Evolutionary conservation across 2,888 invertebrate species (phyloP), one percentile per base, ranked within the genome.

Genomic region (Halictus ligatus): DNA sequence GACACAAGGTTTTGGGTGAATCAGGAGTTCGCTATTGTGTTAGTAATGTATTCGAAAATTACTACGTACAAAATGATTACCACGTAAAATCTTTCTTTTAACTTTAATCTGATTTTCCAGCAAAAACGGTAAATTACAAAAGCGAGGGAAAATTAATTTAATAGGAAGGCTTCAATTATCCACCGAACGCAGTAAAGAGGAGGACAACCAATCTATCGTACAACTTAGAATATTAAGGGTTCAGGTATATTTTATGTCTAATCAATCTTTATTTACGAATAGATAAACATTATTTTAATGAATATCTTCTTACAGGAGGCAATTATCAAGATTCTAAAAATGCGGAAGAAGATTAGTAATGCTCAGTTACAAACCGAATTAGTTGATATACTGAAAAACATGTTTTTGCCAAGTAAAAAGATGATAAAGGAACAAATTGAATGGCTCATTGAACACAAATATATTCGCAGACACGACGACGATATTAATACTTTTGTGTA

Each of bases 371-470:
- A 99, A 96, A 98, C 99, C 81, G 99, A 99, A 96, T 96, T 99
- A 84, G 98, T 99, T 29, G 99, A 99, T 96, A 99, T 99, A 94
- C 96, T 99, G 92, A 99, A 99, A 96, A 99, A 99, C 95, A 99
- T 99, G 99, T 99, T 99, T 96, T 96, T 99, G 94, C 99, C 99
- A 46, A 99, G 99, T 88, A 99, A 99, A 95, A 99, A 99, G 96
- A 98, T 99, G 98, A 99, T 99, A 92, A 99, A 99, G 95, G 99
- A 99, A 96, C 99, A 99, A 96, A 97, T 99, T 78, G 99, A 99
- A 95, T 99, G 99, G 99, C 97, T 99, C 72, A 99, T 99, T 89
- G 99, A 99, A 96, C 98, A 99, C 95, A 99, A 99, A 95, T 99
- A 99, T 95, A 99, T 99, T 98, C 96, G 97, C 86, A 97, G 99